A percentile compares a stretch with the other conserved stretches of the same genome.
These are phyloP conservation scores for Psylliodes chrysocephalus DNA, from an alignment of 2,888 invertebrate species.

Conservation along the genomic window DNA sequence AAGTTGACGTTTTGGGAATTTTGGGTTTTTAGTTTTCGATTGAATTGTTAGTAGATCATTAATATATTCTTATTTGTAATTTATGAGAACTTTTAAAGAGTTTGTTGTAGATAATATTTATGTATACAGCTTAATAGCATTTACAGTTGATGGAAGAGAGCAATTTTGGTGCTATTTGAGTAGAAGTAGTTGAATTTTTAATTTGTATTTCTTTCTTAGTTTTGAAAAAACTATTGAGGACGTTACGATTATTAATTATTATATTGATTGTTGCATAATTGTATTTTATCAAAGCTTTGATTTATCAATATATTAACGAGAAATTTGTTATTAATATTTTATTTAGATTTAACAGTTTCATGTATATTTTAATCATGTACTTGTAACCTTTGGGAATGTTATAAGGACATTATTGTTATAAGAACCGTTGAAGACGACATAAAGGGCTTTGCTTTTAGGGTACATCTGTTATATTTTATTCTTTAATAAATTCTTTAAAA, in stretches of 20 bases:
- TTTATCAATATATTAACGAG: slow-evolving; percentile 44
- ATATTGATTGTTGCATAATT: slow-evolving; percentile 37
- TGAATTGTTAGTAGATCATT: slow-evolving; percentile 34
- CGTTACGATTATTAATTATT: slow-evolving; percentile 36
- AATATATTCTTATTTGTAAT: slow-evolving; percentile 35
- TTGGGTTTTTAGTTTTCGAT: slow-evolving; percentile 5
- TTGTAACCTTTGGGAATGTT: slow-evolving; percentile 60
- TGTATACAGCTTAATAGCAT: slow-evolving; percentile 61
- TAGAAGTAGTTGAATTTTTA: slow-evolving; percentile 47
- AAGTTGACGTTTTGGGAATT: slow-evolving; percentile 20
- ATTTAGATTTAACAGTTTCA: slow-evolving; percentile 45
- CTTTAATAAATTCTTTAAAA: slow-evolving; percentile 51
- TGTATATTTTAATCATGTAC: slow-evolving; percentile 51
- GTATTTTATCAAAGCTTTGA: slow-evolving; percentile 35
- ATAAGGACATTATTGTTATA: slow-evolving; percentile 58
- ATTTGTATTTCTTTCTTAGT: slow-evolving; percentile 17
- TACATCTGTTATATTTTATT: slow-evolving; percentile 59
- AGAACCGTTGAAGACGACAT: slow-evolving; percentile 51
- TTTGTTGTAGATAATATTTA: slow-evolving; percentile 57
- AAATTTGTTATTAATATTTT: slow-evolving; percentile 46
- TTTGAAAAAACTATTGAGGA: slow-evolving; percentile 26
- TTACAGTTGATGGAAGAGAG: slow-evolving; percentile 59
- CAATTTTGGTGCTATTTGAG: slow-evolving; percentile 63
- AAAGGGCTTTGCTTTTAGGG: slow-evolving; percentile 59
- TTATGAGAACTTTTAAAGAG: slow-evolving; percentile 38